phyloP scores from a whole-genome alignment of 2,888 invertebrate genomes.

The Aquatica leii region DNA sequence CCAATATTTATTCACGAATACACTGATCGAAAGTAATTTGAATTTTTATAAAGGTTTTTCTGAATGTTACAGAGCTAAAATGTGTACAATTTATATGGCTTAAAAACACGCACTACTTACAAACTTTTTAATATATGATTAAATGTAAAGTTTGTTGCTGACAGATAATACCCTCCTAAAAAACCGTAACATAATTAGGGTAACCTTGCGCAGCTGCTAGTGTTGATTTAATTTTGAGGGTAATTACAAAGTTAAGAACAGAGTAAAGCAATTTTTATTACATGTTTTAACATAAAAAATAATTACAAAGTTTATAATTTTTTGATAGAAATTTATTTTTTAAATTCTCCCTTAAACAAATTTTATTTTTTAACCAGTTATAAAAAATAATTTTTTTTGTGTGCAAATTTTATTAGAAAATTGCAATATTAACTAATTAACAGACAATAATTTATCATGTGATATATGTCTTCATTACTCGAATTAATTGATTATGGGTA shows the following conservation, averaged over 20 bases:
- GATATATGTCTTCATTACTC: no score
- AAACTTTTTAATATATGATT: slow-evolving; percentile 5
- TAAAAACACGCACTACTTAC: no score
- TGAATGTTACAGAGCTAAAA: no score
- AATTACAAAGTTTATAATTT: slow-evolving; percentile 2
- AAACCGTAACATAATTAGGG: slow-evolving; percentile 17
- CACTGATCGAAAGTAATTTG: slow-evolving; percentile 1
- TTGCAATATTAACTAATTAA: no score
- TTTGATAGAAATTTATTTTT: no score
- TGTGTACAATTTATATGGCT: no score
- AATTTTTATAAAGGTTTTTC: slow-evolving; percentile 6
- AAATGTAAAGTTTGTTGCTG: slow-evolving; percentile 18
- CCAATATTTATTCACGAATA: slow-evolving; percentile 3
- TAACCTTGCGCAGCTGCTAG: slow-evolving; percentile 15
- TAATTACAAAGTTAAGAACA: slow-evolving; percentile 20
- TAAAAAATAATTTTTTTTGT: no score
- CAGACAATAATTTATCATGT: no score
- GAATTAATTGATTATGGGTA: no score
- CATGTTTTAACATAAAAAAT: neutral
- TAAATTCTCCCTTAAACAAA: no score
- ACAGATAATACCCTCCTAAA: slow-evolving; percentile 14
- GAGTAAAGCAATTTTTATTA: neutral
- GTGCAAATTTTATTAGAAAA: no score
- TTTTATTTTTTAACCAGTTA: no score
- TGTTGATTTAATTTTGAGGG: slow-evolving; percentile 23